Evolutionary conservation across 2,888 invertebrate genomes (phyloP).

Genomic region (Epistrophella euchroma): DNA sequence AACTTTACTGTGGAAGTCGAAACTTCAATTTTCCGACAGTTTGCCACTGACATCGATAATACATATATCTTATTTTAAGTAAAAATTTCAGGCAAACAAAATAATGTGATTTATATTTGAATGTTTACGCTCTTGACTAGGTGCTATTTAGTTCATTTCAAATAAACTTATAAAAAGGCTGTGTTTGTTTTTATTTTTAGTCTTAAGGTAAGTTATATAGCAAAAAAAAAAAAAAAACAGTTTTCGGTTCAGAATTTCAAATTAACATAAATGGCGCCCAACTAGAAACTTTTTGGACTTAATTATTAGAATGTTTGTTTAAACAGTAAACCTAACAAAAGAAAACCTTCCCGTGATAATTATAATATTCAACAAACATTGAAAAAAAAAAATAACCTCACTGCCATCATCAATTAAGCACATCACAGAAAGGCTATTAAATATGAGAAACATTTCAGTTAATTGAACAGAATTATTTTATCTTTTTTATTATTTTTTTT

Average conservation of each 20-base stretch:
- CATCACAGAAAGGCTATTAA: conserved; percentile 47
- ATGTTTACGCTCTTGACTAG: not conserved
- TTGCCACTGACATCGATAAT: too few relatives aligned
- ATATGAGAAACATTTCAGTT: conserved; percentile 71
- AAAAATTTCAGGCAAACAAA: too few relatives aligned
- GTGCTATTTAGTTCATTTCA: not conserved
- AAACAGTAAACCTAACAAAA: not conserved
- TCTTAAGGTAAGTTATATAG: not conserved
- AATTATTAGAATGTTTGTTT: not conserved
- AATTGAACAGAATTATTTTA: conserved; percentile 62
- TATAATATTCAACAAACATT: conserved; percentile 45
- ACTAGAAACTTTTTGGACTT: not conserved
- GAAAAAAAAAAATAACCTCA: conserved; percentile 39
- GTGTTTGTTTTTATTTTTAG: too few relatives aligned
- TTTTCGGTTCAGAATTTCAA: too few relatives aligned
- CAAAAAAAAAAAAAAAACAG: too few relatives aligned
- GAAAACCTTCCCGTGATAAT: conserved; percentile 47
- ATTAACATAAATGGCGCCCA: not conserved
- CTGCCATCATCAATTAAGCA: conserved; percentile 70
- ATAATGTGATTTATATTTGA: too few relatives aligned
- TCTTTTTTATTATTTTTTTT: conserved; percentile 30
- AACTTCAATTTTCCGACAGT: too few relatives aligned
- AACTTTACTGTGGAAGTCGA: too few relatives aligned
- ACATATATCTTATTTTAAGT: too few relatives aligned
- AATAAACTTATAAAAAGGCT: not conserved